Percentiles rank a stretch among this genome's conserved stretches.
These are phyloP conservation scores for Bombus superbus DNA, from an alignment of 1,140 invertebrate genomes.

Conservation along the genomic window DNA sequence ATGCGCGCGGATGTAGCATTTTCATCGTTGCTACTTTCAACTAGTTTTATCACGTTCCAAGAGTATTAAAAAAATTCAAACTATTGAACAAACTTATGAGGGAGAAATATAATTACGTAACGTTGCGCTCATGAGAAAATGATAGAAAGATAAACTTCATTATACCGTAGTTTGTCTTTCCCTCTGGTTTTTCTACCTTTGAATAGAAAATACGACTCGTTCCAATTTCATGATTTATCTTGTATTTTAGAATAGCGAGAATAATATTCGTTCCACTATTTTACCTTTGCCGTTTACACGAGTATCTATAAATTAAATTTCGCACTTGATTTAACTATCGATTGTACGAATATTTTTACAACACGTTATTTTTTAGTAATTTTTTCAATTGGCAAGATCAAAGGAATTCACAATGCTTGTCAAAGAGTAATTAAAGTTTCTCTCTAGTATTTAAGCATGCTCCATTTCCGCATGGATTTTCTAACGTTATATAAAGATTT, in stretches of 20 bases:
- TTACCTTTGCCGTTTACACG: neutral
- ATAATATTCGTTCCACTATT: neutral
- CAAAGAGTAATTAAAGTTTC: neutral
- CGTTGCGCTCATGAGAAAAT: neutral
- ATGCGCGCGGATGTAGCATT: too few species aligned
- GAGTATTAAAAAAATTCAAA: neutral
- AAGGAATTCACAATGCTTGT: neutral
- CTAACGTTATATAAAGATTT: neutral
- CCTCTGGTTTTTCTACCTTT: neutral
- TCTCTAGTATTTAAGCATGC: neutral
- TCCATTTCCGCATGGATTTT: neutral
- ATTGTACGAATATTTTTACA: neutral
- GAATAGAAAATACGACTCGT: neutral
- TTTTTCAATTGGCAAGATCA: neutral
- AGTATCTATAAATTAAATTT: neutral
- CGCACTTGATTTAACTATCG: neutral
- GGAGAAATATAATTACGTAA: neutral
- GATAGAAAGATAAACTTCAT: slow-evolving; percentile 11
- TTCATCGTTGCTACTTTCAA: too few species aligned
- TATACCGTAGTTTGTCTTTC: neutral
- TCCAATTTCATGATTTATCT: neutral
- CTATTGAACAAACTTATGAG: neutral
- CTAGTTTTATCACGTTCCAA: too few species aligned
- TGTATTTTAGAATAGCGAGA: neutral
- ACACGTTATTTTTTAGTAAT: neutral